Base-by-base conservation (phyloP, 2,888 invertebrate genomes). In the Ennomos quercinarius region DNA sequence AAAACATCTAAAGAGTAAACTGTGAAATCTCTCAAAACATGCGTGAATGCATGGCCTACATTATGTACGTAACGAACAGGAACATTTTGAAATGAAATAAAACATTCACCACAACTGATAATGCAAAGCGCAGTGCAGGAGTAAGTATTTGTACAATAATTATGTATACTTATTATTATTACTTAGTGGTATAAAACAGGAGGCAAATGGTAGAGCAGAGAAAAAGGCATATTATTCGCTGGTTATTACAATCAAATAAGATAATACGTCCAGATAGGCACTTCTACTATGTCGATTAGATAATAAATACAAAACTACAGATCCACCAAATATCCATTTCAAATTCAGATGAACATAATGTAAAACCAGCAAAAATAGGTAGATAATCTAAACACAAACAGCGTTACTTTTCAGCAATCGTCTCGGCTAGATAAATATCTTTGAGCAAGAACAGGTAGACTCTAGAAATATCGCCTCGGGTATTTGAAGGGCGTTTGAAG, bases 401-500 rank as follows among this genome's bases (percentile, higher is more conserved):
- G 59, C 50, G 39, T 48, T 62, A 63, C 59, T 60, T 43, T 63
- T 52, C 58, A 36, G 35, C 35, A 39, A 57, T 47, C 45, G 37
- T 13, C 6, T 11, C 10, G 39, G 35, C 36, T 54, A 42, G 51
- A 56, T 52, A 52, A 36, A 59, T 44, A 56, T 43, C 54, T 51
- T 54, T 55, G 61, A 62, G 56, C 66, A 69, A 57, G 52, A 49
- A 42, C 71, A 72, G 70, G 71, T 76, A 73, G 6, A 27, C 27
- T 27, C 27, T 27, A 27, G 66, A 57, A 63, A 63, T 66, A 67
- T 67, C 69, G 70, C 64, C 44, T 70, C 63, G 57, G 63, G 62
- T 53, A 59, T 61, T 58, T 68, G 68, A 77, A 83, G 80, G 79
- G 67, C 73, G 78, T 71, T 73, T 81, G 76, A 85, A 86, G 84